Conservation (phyloP, 2,888 invertebrate species). For the Plebejus melissa region DNA sequence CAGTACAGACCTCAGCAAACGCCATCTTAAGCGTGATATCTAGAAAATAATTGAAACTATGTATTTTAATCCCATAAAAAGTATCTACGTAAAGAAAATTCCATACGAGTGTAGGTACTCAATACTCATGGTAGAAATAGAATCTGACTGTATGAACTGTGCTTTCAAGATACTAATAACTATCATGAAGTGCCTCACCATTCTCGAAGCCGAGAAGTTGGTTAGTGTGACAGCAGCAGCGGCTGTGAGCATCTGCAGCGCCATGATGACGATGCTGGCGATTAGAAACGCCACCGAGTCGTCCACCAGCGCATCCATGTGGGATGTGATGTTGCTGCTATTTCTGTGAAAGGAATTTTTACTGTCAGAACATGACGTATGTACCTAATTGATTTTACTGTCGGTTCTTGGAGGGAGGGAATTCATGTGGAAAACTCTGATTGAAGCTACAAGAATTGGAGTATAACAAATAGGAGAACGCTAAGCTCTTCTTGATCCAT, state of each 20-base stretch:
- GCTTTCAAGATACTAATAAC: background rate
- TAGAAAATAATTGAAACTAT: slow-evolving; percentile 42
- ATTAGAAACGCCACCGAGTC: slow-evolving; percentile 75
- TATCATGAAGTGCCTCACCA: slow-evolving; percentile 46
- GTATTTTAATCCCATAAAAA: background rate
- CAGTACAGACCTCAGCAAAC: slow-evolving; percentile 81
- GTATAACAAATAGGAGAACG: too few species aligned
- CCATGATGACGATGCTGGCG: slow-evolving; percentile 70
- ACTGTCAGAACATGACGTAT: too few species aligned
- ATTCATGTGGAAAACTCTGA: too few species aligned
- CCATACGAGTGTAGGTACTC: background rate
- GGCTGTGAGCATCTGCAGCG: slow-evolving; percentile 69
- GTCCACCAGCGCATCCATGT: slow-evolving; percentile 75
- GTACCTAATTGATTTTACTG: too few species aligned
- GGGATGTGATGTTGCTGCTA: slow-evolving; percentile 57
- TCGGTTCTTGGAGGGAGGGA: too few species aligned
- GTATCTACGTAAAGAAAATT: background rate
- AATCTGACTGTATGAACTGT: background rate
- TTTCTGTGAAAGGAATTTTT: slow-evolving; percentile 45
- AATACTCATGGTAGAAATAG: background rate
- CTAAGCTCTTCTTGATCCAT: too few species aligned
- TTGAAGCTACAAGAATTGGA: too few species aligned
- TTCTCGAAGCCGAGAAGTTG: slow-evolving; percentile 75
- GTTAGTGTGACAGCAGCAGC: slow-evolving; percentile 74
- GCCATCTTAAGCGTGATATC: slow-evolving; percentile 79